A percentile compares a stretch with the other conserved stretches of the same genome.
These are phyloP conservation scores for Sylvicapra grimmia DNA, from an alignment of 2,113 vertebrate genomes.

Conservation along the genomic window DNA sequence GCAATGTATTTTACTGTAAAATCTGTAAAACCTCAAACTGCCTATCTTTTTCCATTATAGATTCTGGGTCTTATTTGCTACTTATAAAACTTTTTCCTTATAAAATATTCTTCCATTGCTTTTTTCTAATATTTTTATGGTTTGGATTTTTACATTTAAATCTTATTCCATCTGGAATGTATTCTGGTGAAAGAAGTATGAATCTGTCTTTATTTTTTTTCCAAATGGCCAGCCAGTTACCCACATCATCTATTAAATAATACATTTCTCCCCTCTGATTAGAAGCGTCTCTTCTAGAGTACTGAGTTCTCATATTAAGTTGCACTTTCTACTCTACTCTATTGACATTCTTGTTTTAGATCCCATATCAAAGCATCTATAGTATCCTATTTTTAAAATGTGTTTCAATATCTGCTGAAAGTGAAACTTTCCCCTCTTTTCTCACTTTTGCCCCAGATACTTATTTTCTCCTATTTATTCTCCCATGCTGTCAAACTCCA, in stretches of 20 bases:
- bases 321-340: background rate
- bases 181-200: slow-evolving; percentile 35
- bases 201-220: background rate
- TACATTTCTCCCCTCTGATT: background rate
- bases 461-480: background rate
- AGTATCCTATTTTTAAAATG: background rate
- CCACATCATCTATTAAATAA: background rate
- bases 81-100: slow-evolving; percentile 14
- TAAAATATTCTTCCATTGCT: slow-evolving; percentile 36
- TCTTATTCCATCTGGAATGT: slow-evolving; percentile 54
- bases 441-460: background rate
- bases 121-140: slow-evolving; percentile 47
- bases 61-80: slow-evolving; percentile 22
- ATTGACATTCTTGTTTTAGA: background rate
- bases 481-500: background rate
- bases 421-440: background rate
- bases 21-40: slow-evolving; percentile 29
- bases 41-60: background rate
- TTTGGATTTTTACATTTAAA: slow-evolving; percentile 39
- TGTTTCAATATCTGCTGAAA: background rate
- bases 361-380: background rate
- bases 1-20: background rate
- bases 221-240: background rate
- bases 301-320: background rate
- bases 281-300: background rate